Evolutionary conservation across 1,140 invertebrate species (phyloP), one percentile per base, ranked within the genome.

Genomic region (Mercenaria mercenaria): DNA sequence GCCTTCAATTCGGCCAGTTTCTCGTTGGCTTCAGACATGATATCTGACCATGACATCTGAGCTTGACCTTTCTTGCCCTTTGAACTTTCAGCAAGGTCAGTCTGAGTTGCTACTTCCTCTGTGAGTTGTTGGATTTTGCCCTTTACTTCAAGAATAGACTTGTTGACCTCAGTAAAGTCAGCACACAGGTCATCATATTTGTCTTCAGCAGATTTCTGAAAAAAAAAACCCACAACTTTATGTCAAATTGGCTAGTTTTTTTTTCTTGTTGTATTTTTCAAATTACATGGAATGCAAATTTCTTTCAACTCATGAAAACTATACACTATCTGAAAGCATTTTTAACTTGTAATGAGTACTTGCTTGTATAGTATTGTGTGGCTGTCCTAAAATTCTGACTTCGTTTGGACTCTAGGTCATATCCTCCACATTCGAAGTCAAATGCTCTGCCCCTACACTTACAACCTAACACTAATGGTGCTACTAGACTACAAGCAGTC

Each of bases 111-210:
- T 26, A 90, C 77, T 50, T 92, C 92, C 23, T 94, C 92, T 47
- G 91, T 90, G 13, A 92, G 81, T 39, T 91, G 80, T 37, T 91
- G 83, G 2, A 93, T 91, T 18, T 52, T 79, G 69, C 91, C 92
- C 34, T 52, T 74, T 37, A 77, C 47, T 15, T 89, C 84, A 18
- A 94, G 52, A 11, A 93, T 86, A 72, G 93, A 88, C 32, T 91
- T 91, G 47, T 88, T 93, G 34, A 93, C 87, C 11, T 89, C 77
- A 0, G 93, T 90, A 67, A 94, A 94, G 61, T 94, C 94, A 56
- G 91, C 91, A 76, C 91, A 91, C 29, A 94, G 81, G 69, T 92
- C 91, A 81, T 94, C 94, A 87, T 92, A 89, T 2, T 85, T 37
- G 80, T 94, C 94, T 77, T 93, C 84, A n/a, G 89, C 74, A n/a